Base-by-base conservation (phyloP, 2,113 vertebrate genomes). In the Dasyurus viverrinus region DNA sequence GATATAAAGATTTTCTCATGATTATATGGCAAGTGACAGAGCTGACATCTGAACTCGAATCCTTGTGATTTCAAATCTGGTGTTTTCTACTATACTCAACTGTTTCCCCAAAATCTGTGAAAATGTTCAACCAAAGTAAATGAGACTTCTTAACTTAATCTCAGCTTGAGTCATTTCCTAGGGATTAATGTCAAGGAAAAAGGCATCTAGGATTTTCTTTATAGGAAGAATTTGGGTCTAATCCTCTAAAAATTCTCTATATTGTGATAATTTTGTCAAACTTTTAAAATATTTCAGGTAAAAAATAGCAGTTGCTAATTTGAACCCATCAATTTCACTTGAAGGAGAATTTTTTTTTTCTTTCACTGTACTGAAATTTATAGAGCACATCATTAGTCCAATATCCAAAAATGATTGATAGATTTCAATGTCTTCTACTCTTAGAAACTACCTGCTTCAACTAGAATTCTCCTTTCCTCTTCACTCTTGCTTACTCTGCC, bases 81-180 rank as follows among this genome's bases (percentile, higher is more conserved):
- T 92, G 30, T 92, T 93, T 97, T 68, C 30, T 68, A n/a, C 14
- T 68, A n/a, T 36, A 16, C 60, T 16, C 12, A n/a, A 36, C 12
- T 76, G 60, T 4, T 14, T 76, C 60, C 14, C 4, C 30, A 76
- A 76, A 16, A 76, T 76, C 2, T n/a, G 36, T n/a, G 5, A 76
- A 93, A 96, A 91, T 94, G 89, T 14, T 30, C 94, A 76, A 90
- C 7, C 91, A 92, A 26, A 96, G 30, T 84, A 97, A 97, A 97
- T 26, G 92, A 92, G 68, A 54, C 93, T 91, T 96, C 95, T 95
- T n/a, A 93, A 96, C 94, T 68, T 52, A 95, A 92, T 95, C 53
- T 60, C 93, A 95, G 54, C 92, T 90, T 47, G 90, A 92, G 92
- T 90, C 47, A 95, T 94, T 98, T 97, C 95, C 91, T 96, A 90